Percentiles rank a stretch among this genome's conserved stretches.
phyloP scores from a whole-genome alignment of 37 sponge, comb jelly and placozoan genomes.

The Axinella damicornis region DNA sequence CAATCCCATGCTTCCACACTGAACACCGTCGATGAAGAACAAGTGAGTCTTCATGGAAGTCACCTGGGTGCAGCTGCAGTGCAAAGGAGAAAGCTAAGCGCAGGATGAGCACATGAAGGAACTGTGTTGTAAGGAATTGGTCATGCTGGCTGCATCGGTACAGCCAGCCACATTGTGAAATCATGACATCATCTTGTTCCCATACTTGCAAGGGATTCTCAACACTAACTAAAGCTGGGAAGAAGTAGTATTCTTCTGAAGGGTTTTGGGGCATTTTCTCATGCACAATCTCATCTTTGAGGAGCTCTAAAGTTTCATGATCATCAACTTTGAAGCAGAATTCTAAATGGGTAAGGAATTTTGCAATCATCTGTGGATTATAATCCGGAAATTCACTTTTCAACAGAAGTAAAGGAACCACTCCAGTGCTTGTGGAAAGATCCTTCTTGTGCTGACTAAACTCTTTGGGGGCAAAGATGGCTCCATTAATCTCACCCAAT shows the following conservation, averaged over 20 bases:
- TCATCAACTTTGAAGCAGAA: conserved; percentile 22
- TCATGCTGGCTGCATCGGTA: not conserved
- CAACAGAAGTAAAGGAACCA: conserved; percentile 9
- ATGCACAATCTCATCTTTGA: not conserved
- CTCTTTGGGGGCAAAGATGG: too few species aligned
- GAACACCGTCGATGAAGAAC: conserved; percentile 2
- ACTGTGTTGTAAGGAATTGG: conserved; percentile 15
- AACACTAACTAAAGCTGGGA: conserved; percentile 20
- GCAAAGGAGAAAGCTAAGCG: conserved; percentile 26
- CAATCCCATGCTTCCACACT: conserved; percentile 34
- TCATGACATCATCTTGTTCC: not conserved
- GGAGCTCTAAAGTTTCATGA: not conserved
- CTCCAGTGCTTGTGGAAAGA: conserved; percentile 1
- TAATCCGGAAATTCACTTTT: conserved; percentile 15
- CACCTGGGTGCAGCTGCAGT: not conserved
- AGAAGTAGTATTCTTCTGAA: conserved; percentile 33
- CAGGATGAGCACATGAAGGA: conserved; percentile 29
- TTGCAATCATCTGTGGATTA: conserved; percentile 1
- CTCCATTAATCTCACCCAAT: too few species aligned
- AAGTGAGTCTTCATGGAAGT: not conserved
- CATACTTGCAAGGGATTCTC: not conserved
- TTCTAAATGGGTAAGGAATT: conserved; percentile 19
- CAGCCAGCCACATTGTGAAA: conserved; percentile 10
- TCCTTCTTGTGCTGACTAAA: too few species aligned
- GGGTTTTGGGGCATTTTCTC: not conserved